Conservation (phyloP, 2,797 vertebrate genomes). For the Galagoides demidoff region DNA sequence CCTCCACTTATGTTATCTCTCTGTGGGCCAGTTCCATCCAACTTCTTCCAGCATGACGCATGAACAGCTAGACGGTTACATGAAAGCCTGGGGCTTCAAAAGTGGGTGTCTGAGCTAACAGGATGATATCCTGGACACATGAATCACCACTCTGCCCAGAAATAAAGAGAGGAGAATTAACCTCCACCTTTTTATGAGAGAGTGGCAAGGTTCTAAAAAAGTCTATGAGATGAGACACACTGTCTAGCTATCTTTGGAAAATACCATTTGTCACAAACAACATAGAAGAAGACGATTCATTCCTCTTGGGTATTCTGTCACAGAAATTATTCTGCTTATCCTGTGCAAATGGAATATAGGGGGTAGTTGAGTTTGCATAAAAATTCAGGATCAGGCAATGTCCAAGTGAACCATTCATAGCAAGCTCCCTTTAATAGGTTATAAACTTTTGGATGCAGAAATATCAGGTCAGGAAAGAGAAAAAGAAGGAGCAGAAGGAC, state of each 20-base stretch:
- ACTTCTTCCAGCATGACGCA: not conserved
- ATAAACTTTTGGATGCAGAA: not conserved
- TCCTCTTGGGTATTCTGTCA: not conserved
- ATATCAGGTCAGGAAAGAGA: not conserved
- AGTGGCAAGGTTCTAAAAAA: not conserved
- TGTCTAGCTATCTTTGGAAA: not conserved
- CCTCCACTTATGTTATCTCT: not conserved
- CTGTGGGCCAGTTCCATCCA: not conserved
- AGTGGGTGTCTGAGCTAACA: not conserved
- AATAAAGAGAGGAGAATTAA: not conserved
- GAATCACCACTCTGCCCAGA: not conserved
- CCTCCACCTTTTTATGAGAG: not conserved
- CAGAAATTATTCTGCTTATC: not conserved
- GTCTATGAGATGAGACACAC: not conserved
- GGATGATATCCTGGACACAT: not conserved
- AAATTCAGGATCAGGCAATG: not conserved
- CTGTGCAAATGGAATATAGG: not conserved
- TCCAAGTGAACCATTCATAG: not conserved
- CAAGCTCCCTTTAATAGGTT: not conserved
- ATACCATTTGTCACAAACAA: not conserved
- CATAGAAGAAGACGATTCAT: not conserved
- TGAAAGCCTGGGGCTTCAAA: not conserved
- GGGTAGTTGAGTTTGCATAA: not conserved
- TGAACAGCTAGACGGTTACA: not conserved
- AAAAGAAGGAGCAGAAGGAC: not conserved